Percentiles rank a stretch among this genome's conserved stretches.
Conservation (phyloP, 2,888 invertebrate genomes). For the Drosophila anomalata region DNA sequence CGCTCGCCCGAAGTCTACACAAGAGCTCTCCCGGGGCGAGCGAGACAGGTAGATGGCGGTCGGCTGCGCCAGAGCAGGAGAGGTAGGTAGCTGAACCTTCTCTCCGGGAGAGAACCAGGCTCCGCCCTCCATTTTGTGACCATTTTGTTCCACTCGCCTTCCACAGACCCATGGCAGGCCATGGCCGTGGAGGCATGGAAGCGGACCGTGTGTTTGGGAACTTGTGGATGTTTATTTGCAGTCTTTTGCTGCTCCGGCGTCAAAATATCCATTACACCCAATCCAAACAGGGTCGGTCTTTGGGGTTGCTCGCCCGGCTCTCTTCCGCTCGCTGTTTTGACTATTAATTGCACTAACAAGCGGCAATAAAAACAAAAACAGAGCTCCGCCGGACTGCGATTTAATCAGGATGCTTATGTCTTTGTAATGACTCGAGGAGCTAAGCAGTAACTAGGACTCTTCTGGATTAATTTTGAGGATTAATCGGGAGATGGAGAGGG, state of each 20-base stretch:
- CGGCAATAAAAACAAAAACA: conserved; percentile 34
- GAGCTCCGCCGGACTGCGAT: conserved; percentile 2
- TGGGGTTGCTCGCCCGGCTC: conserved; percentile 27
- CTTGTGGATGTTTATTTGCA: conserved; percentile 81
- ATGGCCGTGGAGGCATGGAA: background rate
- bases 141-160: conserved; percentile 73
- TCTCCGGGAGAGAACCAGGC: conserved; percentile 45
- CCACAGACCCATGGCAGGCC: conserved; percentile 36
- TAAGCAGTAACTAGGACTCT: background rate
- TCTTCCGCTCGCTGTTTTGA: conserved; percentile 46
- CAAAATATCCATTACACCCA: conserved; percentile 82
- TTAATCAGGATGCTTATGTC: conserved; percentile 32
- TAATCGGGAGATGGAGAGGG: background rate
- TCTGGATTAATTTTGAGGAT: background rate
- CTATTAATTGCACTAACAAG: conserved; percentile 56
- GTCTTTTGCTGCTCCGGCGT: conserved; percentile 80
- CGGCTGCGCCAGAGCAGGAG: conserved; percentile 8
- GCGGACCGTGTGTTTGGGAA: conserved; percentile 66
- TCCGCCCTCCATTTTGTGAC: conserved; percentile 73
- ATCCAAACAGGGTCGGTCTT: conserved; percentile 78
- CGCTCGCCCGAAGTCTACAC: conserved; percentile 44
- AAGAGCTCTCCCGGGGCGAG: conserved; percentile 19
- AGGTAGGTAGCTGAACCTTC: conserved; percentile 15
- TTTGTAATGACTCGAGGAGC: background rate
- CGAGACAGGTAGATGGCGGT: conserved; percentile 18